Evolutionary conservation across 1,140 invertebrate genomes (phyloP).

Genomic region (Eriosoma lanigerum): DNA sequence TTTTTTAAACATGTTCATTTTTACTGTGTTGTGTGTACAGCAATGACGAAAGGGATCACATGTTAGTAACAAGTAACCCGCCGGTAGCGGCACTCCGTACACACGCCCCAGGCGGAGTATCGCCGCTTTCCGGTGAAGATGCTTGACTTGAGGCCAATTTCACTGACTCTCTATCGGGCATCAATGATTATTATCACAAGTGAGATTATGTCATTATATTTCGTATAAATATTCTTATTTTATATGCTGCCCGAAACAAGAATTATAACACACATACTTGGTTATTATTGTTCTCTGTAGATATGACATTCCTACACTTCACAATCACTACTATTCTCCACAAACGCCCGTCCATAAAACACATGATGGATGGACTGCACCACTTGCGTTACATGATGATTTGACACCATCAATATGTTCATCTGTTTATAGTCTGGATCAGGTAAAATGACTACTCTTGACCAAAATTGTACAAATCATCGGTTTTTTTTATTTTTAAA

Average conservation of each 20-base stretch:
- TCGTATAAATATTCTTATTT: not conserved
- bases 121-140: constrained; percentile 45
- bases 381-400: constrained; percentile 53
- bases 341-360: constrained; percentile 22
- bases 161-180: constrained; percentile 45
- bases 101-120: constrained; percentile 31
- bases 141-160: constrained; percentile 51
- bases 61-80: constrained; percentile 40
- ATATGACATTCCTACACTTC: constrained; percentile 29
- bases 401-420: constrained; percentile 54
- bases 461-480: not conserved
- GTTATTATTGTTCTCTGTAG: constrained; percentile 40
- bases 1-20: constrained; percentile 15
- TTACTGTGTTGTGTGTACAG: constrained; percentile 40
- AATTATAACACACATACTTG: constrained; percentile 21
- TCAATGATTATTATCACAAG: constrained; percentile 50
- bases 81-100: constrained; percentile 46
- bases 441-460: constrained; percentile 7
- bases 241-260: constrained; percentile 1
- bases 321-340: constrained; percentile 35
- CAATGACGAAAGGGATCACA: constrained; percentile 49
- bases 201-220: constrained; percentile 16
- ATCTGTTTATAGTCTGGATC: constrained; percentile 52
- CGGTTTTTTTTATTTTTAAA: not conserved
- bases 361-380: constrained; percentile 44